Percentiles rank a stretch among this genome's conserved stretches.
phyloP scores from a whole-genome alignment of 1,140 invertebrate species.

The Drosophila carrolli region DNA sequence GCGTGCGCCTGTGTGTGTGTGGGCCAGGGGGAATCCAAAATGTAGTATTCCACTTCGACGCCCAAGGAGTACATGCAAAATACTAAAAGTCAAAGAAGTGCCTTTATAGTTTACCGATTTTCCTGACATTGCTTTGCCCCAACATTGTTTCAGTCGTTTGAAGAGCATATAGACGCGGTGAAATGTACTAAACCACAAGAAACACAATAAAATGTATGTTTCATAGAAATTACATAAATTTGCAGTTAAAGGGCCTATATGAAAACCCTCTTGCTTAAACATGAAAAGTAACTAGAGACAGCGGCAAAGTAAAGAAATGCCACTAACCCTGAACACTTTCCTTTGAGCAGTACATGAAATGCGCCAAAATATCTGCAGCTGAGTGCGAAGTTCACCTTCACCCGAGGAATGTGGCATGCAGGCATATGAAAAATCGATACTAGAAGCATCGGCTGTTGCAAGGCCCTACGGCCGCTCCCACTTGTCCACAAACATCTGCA shows the following conservation, averaged over 20 bases:
- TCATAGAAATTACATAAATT: slow-evolving; percentile 22
- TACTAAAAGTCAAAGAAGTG: slow-evolving; percentile 33
- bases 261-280: not conserved
- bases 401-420: slow-evolving; percentile 28
- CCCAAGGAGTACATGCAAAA: slow-evolving; percentile 23
- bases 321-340: not conserved
- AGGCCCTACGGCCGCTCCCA: slow-evolving; percentile 22
- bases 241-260: not conserved
- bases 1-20: slow-evolving; percentile 25
- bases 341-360: slow-evolving; percentile 7
- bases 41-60: slow-evolving; percentile 18
- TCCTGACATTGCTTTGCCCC: slow-evolving; percentile 11
- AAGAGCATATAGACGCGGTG: not conserved
- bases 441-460: slow-evolving; percentile 36
- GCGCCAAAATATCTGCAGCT: slow-evolving; percentile 48
- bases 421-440: slow-evolving; percentile 65
- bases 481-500: slow-evolving; percentile 15
- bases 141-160: slow-evolving; percentile 3
- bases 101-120: slow-evolving; percentile 38
- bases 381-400: slow-evolving; percentile 32
- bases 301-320: not conserved
- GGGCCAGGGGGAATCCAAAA: slow-evolving; percentile 23
- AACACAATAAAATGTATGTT: not conserved
- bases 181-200: not conserved
- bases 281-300: not conserved